Conservation (phyloP, 2,797 vertebrate species). For the Etheostoma nigrum region DNA sequence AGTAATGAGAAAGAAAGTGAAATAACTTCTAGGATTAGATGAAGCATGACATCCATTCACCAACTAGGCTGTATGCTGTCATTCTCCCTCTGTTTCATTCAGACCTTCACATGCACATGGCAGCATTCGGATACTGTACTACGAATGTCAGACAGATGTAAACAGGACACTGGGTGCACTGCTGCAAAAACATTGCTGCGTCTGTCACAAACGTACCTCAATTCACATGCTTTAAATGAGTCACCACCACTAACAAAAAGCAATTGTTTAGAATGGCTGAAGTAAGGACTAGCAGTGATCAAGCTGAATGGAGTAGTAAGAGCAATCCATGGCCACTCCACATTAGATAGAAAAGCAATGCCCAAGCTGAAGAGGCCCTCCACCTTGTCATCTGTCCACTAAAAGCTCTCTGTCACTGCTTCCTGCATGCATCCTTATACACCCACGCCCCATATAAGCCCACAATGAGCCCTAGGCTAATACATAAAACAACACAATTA, state of each 20-base stretch:
- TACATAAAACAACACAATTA: slow-evolving; percentile 79
- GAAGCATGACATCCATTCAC: slow-evolving; percentile 51
- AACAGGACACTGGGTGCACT: slow-evolving; percentile 3
- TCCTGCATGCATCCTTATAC: slow-evolving; percentile 61
- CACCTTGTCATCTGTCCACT: slow-evolving; percentile 70
- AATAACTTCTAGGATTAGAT: slow-evolving; percentile 43
- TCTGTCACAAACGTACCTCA: slow-evolving; percentile 49
- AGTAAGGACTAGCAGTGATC: slow-evolving; percentile 49
- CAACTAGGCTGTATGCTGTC: slow-evolving; percentile 6
- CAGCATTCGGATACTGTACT: not conserved
- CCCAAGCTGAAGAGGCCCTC: slow-evolving; percentile 73
- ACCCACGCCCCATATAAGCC: slow-evolving; percentile 65
- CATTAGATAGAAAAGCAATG: slow-evolving; percentile 53
- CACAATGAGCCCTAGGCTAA: slow-evolving; percentile 70
- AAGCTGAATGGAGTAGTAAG: slow-evolving; percentile 58
- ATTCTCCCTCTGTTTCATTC: slow-evolving; percentile 36
- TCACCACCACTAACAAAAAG: slow-evolving; percentile 42
- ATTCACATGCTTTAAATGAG: slow-evolving; percentile 49
- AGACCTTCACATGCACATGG: slow-evolving; percentile 22
- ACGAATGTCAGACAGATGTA: slow-evolving; percentile 3
- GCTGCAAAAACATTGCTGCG: slow-evolving; percentile 2
- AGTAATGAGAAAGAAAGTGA: slow-evolving; percentile 65
- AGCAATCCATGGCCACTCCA: slow-evolving; percentile 73
- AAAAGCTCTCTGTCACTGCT: slow-evolving; percentile 65
- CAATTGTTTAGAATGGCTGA: slow-evolving; percentile 52